Base-by-base conservation (phyloP, 2,797 vertebrate species). In the Bradypodion pumilum region DNA sequence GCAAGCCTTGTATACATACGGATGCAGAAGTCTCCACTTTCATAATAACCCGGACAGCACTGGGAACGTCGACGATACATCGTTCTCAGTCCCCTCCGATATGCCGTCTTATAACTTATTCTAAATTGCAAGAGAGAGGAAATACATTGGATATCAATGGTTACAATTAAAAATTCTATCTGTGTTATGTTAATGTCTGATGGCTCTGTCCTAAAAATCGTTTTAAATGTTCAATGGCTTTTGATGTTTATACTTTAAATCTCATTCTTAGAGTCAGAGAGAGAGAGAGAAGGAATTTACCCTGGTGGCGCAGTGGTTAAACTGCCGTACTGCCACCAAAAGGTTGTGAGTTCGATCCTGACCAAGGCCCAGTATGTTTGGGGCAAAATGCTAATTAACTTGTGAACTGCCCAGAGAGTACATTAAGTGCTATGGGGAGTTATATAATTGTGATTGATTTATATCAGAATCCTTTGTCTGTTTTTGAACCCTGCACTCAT, bases 71-170 rank as follows among this genome's bases (percentile, higher is more conserved):
- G 96, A 15, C 98, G 96, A 93, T 99, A 99, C 98, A 99, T 99
- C 37, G 98, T 99, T 89, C 98, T 95, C 7, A 99, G 96, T 84
- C 98, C 98, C 40, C 98, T 96, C 86, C 98, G 97, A 91, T 99
- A 99, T 0, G 98, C 98, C 1, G 98, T 99, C 95, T 99, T 99
- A 94, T 99, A 99, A 94, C 98, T 99, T 96, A 99, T 99, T 96
- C 98, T 99, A 94, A 91, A 92, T 56, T 85, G 92, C 73, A 59
- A 91, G 89, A 94, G 86, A 95, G 83, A 21, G 42, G 94, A 92
- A 80, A 83, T 91, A 84, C 82, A 93, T 65, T 90, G 94, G 88
- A 93, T 95, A 96, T 95, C 96, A 89, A 95, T 96, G 90, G 19
- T 81, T 85, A 69, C 87, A 3, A 35, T 87, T 89, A 87, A 89